These are phyloP conservation scores for Semnopithecus entellus DNA, from an alignment of 2,113 vertebrate genomes.

Conservation along the genomic window DNA sequence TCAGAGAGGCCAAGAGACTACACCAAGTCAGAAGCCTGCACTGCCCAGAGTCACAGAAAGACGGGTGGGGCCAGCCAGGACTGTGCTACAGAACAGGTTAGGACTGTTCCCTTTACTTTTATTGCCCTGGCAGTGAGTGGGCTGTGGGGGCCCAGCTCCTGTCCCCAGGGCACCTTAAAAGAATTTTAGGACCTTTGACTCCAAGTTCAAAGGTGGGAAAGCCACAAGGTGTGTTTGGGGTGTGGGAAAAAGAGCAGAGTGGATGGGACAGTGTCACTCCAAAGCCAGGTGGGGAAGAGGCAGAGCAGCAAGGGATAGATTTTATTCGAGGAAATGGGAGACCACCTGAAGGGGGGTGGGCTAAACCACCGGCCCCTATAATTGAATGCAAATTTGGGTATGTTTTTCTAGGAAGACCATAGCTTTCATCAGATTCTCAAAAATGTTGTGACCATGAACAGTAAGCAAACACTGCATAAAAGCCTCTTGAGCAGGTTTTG, in stretches of 20 bases:
- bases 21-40: not conserved
- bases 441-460: not conserved
- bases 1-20: not conserved
- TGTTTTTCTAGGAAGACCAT: not conserved
- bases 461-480: not conserved
- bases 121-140: not conserved
- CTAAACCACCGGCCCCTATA: not conserved
- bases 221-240: not conserved
- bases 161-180: constrained; percentile 16
- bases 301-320: not conserved
- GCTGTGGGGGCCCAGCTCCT: not conserved
- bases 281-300: not conserved
- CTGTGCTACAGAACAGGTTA: not conserved
- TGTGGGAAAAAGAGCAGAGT: constrained; percentile 43
- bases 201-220: constrained; percentile 74
- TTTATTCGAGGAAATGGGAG: not conserved
- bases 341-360: not conserved
- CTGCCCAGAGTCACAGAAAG: not conserved
- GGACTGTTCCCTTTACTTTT: not conserved
- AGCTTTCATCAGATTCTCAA: not conserved
- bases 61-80: not conserved
- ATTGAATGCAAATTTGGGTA: not conserved
- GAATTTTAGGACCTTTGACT: constrained; percentile 51
- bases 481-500: not conserved
- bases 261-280: not conserved